A percentile compares a stretch with the other conserved stretches of the same genome.
phyloP scores from a whole-genome alignment of 2,113 vertebrate species.

The Phaethornis superciliosus region DNA sequence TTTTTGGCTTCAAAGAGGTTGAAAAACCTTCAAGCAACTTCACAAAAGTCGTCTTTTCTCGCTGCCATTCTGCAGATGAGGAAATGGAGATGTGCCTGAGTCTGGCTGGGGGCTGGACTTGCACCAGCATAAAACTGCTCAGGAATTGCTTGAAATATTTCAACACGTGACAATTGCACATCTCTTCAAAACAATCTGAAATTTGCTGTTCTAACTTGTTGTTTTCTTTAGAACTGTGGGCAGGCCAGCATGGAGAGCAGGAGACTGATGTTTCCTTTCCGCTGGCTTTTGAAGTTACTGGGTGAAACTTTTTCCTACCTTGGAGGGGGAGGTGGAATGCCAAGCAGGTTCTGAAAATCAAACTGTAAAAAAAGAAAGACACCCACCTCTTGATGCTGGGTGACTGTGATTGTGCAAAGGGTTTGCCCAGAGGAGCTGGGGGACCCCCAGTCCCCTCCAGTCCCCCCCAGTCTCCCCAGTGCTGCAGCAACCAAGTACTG shows the following conservation, averaged over 20 bases:
- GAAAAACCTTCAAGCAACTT: conserved; percentile 1
- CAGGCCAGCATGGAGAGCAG: not conserved
- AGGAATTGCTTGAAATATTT: not conserved
- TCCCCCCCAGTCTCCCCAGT: not conserved
- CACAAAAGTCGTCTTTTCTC: conserved; percentile 24
- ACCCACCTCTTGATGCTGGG: not conserved
- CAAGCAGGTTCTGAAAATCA: not conserved
- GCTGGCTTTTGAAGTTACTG: rapidly evolving
- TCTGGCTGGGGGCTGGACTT: not conserved
- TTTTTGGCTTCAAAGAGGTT: conserved; percentile 48
- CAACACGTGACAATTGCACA: not conserved
- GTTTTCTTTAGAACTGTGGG: not conserved
- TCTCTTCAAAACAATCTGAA: not conserved
- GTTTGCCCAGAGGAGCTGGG: not conserved
- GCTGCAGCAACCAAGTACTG: not conserved
- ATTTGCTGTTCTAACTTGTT: not conserved
- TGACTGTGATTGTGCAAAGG: rapidly evolving
- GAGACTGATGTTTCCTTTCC: not conserved
- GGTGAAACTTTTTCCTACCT: not conserved
- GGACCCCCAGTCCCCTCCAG: not conserved
- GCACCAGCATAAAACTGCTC: not conserved
- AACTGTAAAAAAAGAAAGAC: not conserved
- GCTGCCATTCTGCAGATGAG: not conserved
- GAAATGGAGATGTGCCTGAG: not conserved
- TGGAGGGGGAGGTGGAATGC: not conserved